These are phyloP conservation scores for Drosophila tani DNA, from an alignment of 1,140 invertebrate species.

Conservation along the genomic window DNA sequence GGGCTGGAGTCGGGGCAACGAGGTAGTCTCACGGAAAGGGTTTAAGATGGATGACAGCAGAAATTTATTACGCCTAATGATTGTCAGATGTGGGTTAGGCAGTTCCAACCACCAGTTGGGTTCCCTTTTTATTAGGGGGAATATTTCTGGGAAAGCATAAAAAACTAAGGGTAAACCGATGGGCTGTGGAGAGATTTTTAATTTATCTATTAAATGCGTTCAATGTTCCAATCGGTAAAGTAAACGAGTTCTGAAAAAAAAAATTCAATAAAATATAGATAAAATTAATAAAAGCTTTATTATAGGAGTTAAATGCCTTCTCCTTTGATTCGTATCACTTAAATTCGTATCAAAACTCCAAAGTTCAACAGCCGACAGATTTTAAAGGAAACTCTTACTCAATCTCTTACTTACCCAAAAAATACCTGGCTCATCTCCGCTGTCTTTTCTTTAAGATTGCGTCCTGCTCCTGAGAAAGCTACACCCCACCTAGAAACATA, in stretches of 20 bases:
- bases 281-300: too few relatives aligned
- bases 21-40: slow-evolving; percentile 18
- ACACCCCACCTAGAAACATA: slow-evolving; percentile 13
- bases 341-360: too few relatives aligned
- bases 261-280: too few relatives aligned
- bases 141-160: background rate
- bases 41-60: slow-evolving; percentile 47
- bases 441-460: background rate
- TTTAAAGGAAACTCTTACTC: background rate
- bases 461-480: slow-evolving; percentile 23
- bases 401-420: background rate
- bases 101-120: slow-evolving; percentile 10
- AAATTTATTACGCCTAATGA: slow-evolving; percentile 63
- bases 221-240: background rate
- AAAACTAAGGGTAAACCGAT: background rate
- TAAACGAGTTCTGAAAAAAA: background rate
- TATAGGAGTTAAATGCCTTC: too few relatives aligned
- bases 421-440: background rate
- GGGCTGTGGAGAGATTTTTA: background rate
- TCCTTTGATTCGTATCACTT: too few relatives aligned
- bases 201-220: slow-evolving; percentile 5
- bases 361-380: too few relatives aligned
- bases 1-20: background rate
- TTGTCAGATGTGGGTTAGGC: slow-evolving; percentile 42
- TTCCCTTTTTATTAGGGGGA: background rate